phyloP scores from a whole-genome alignment of 2,888 invertebrate species.

The Xestobium rufovillosum region DNA sequence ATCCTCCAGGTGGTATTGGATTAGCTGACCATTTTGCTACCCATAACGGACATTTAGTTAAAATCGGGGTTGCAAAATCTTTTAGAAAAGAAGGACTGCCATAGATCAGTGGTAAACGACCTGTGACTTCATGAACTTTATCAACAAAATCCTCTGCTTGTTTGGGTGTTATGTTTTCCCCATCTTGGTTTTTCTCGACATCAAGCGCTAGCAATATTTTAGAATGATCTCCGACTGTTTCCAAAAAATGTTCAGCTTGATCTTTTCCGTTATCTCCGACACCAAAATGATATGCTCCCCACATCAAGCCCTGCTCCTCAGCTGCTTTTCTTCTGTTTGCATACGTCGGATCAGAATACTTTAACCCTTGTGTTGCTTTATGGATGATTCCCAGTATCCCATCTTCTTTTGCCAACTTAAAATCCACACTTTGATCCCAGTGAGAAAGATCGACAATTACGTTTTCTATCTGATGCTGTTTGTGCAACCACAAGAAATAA shows the following conservation, averaged over 20 bases:
- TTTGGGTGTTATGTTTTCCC: slow-evolving; percentile 3
- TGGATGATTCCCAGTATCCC: too few species aligned
- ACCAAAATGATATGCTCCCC: slow-evolving; percentile 3
- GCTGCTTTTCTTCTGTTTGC: slow-evolving; percentile 1
- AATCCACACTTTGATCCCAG: too few species aligned
- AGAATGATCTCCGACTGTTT: not conserved
- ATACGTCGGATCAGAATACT: not conserved
- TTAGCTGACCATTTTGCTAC: too few species aligned
- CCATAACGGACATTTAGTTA: too few species aligned
- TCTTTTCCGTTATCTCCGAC: slow-evolving; percentile 2
- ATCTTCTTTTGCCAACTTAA: too few species aligned
- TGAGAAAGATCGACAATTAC: too few species aligned
- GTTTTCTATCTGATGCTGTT: too few species aligned
- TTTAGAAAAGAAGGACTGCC: too few species aligned
- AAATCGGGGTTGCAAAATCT: too few species aligned
- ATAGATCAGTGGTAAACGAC: slow-evolving; percentile 2
- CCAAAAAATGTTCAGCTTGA: slow-evolving; percentile 3
- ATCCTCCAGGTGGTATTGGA: too few species aligned
- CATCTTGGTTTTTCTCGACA: slow-evolving; percentile 1
- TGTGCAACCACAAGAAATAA: too few species aligned
- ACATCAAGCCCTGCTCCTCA: slow-evolving; percentile 3
- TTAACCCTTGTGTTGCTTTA: slow-evolving; percentile 5
- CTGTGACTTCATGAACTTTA: slow-evolving; percentile 1
- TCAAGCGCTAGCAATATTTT: slow-evolving; percentile 2
- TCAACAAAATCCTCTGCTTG: slow-evolving; percentile 3